Base-by-base conservation (phyloP, 2,797 vertebrate species). In the Poeciliopsis infans region DNA sequence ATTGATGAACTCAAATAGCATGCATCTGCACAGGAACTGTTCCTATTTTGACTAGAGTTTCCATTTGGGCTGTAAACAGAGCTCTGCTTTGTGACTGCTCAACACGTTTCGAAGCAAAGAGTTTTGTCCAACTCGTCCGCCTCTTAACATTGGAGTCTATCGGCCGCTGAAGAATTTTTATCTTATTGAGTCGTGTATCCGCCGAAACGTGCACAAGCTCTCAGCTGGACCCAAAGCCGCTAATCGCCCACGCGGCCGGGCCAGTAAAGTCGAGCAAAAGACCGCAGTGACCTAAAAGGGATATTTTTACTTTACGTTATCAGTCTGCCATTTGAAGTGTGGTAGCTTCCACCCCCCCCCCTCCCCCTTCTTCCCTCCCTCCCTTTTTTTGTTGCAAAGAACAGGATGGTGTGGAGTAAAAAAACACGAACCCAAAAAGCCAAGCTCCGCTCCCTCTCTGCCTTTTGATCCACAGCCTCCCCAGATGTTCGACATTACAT, bases 401-500 rank as follows among this genome's bases (percentile, higher is more conserved):
- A 91, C 85, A 88, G 90, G 84, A 89, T 88, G 86, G 84, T 83
- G 76, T 23, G 5, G 83, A 75, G 78, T 55, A 83, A 79, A 83
- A 78, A 76, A 41, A 76, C 7, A 55, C 2, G 3, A 55, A 55
- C 23, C 10, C 23, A 55, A 87, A 83, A 86, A 82, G 87, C 80
- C 84, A 82, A 31, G 77, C 72, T 64, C 69, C 51, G 78, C 86
- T 59, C 81, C 82, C 33, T 64, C 55, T 79, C 80, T 77, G 75
- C 82, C 83, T 77, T 89, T 93, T 94, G 89, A 91, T 92, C 87
- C 82, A 83, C 87, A 83, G 85, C 82, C 82, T 79, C 87, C 86
- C 95, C 95, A 95, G 94, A 92, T 95, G 95, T 94, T 95, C 87
- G 91, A 81, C 93, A 94, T 95, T 95, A 95, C 85, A 88, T 91